Evolutionary conservation across 1,140 invertebrate species (phyloP), one percentile per base, ranked within the genome.

Genomic region (Araneus ventricosus): DNA sequence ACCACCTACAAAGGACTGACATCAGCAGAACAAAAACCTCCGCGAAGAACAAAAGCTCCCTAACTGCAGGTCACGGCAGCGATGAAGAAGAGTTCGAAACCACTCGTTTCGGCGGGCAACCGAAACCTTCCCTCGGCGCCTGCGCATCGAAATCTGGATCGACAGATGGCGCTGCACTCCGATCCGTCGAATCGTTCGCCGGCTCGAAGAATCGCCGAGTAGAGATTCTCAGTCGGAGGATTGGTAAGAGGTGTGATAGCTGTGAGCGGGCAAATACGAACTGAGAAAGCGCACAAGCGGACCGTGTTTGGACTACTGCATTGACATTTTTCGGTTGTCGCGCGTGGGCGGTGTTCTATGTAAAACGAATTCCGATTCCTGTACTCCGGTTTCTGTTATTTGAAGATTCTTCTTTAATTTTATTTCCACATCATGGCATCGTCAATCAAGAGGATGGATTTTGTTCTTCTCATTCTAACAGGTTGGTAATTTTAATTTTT

Each of bases 71-170:
- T 86, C 84, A 88, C 86, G 24, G n/a, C n/a, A n/a, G 24, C 59
- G 59, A 57, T 27, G 30, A 87, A 4, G 30, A 27, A 87, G 24
- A 61, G 3, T 45, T 67, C 59, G 86, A 86, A 86, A 86, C n/a
- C 52, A n/a, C 14, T 20, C 84, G 20, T 75, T 75, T 79, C 67
- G 14, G 39, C 37, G 45, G 39, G 41, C 88, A 82, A 61, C 89
- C 89, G 89, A 90, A 90, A 90, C 89, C 89, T 90, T 84, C n/a
- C n/a, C 20, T n/a, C 3, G 34, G 89, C 24, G 67, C 79, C 41
- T 90, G 89, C 89, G 75, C 79, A 79, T 24, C 24, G 24, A 45
- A 67, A 24, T 22, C 88, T 5, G 14, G 17, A 34, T 17, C 75
- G 7, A 61, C 20, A 90, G 89, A 63, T 61, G 89, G 89, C 89